Evolutionary conservation across 1,140 invertebrate species (phyloP).

Genomic region (Lepidurus arcticus): DNA sequence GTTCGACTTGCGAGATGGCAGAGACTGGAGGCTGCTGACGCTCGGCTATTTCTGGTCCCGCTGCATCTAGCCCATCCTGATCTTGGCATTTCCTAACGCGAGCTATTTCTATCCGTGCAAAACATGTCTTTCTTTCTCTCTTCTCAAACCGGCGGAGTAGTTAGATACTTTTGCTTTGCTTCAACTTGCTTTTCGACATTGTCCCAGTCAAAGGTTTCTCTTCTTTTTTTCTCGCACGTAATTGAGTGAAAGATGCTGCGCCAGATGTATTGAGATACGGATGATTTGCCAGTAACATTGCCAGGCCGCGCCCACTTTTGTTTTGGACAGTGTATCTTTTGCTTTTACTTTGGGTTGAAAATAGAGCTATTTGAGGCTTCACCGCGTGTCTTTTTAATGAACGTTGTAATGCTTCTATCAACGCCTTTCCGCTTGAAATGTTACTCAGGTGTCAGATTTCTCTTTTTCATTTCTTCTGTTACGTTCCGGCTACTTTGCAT

Average conservation of each 20-base stretch:
- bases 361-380: neutral
- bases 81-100: conserved; percentile 6
- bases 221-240: neutral
- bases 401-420: neutral
- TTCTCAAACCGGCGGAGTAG: neutral
- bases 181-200: neutral
- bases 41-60: conserved; percentile 17
- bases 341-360: neutral
- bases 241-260: neutral
- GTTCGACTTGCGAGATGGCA: neutral
- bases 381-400: neutral
- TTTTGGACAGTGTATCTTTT: neutral
- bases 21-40: conserved; percentile 2
- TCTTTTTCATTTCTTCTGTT: too few species aligned
- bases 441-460: too few species aligned
- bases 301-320: neutral
- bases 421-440: too few species aligned
- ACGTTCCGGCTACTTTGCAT: too few species aligned
- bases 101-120: conserved; percentile 21
- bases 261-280: neutral
- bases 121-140: conserved; percentile 13
- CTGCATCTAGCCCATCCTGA: conserved; percentile 8
- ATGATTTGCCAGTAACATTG: neutral
- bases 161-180: neutral
- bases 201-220: neutral